These are phyloP conservation scores for Furnarius figulus DNA, from an alignment of 2,113 vertebrate genomes.

Conservation along the genomic window DNA sequence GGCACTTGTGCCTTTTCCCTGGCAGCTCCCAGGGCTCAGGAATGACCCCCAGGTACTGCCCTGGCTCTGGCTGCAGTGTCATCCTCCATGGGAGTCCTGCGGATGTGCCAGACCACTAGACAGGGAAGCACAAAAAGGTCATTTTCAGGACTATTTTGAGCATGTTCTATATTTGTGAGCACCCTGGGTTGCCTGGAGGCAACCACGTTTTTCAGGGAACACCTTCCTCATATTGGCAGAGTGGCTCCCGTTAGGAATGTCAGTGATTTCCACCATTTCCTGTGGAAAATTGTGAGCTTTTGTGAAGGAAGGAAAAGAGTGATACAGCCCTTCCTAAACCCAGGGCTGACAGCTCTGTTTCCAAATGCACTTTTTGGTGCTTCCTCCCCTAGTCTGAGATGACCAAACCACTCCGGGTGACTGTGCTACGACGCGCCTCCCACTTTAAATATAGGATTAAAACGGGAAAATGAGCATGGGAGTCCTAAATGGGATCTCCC, in stretches of 20 bases:
- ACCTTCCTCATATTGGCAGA: accelerated
- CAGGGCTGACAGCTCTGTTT: background rate
- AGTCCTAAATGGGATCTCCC: background rate
- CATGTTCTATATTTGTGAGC: background rate
- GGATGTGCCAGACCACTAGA: background rate
- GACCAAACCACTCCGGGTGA: accelerated
- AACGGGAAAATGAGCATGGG: background rate
- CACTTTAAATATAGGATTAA: background rate
- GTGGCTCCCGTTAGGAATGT: background rate
- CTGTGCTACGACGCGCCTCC: accelerated
- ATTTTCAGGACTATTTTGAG: background rate
- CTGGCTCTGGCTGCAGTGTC: background rate
- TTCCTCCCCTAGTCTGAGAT: background rate
- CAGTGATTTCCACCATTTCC: slow-evolving; percentile 63
- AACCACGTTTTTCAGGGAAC: background rate
- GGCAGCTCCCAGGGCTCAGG: background rate
- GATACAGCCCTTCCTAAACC: slow-evolving; percentile 41
- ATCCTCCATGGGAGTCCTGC: accelerated
- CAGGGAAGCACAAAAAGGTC: background rate
- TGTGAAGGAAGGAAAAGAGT: slow-evolving; percentile 67
- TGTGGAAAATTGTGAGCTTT: slow-evolving; percentile 5
- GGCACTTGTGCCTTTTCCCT: accelerated
- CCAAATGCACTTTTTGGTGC: background rate
- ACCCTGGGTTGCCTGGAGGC: background rate
- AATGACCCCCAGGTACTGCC: background rate